Evolutionary conservation across 1,140 invertebrate species (phyloP).

Genomic region (Drosophila simulans): DNA sequence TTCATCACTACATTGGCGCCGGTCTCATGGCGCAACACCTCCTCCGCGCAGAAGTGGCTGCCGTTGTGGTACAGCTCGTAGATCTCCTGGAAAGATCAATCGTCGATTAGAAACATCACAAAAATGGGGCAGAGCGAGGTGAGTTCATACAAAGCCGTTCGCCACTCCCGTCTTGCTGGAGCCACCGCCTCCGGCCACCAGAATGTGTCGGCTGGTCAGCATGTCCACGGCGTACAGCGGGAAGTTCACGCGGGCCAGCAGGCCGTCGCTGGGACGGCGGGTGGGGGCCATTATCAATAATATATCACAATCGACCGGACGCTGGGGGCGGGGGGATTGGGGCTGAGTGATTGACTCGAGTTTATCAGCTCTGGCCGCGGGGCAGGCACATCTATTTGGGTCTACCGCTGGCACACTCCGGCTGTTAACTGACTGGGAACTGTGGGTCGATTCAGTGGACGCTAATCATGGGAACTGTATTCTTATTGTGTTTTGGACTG

Average conservation of each 20-base stretch:
- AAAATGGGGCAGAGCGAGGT: background rate
- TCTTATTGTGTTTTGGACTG: constrained; percentile 9
- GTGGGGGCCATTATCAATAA: constrained; percentile 80
- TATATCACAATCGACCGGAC: constrained; percentile 44
- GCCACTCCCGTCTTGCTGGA: constrained; percentile 97
- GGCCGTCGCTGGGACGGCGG: constrained; percentile 86
- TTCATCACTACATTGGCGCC: constrained; percentile 96
- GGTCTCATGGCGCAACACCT: constrained; percentile 94
- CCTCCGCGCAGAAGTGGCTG: constrained; percentile 91
- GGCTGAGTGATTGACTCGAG: constrained; percentile 23
- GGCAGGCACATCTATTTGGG: constrained; percentile 25
- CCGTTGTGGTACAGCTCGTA: constrained; percentile 95
- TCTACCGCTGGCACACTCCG: constrained; percentile 4
- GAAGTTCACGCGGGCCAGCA: constrained; percentile 95
- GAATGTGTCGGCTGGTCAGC: constrained; percentile 95
- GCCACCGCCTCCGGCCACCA: constrained; percentile 97
- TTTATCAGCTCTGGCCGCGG: constrained; percentile 34
- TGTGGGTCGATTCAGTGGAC: background rate
- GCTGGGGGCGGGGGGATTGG: background rate
- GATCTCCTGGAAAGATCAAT: constrained; percentile 89
- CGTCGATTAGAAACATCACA: background rate
- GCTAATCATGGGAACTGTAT: constrained; percentile 8
- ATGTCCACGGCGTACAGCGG: constrained; percentile 96
- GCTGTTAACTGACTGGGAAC: background rate
- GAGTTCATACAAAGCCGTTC: constrained; percentile 94